Percentiles rank a stretch among this genome's conserved stretches.
Evolutionary conservation across 2,797 vertebrate genomes (phyloP).

Genomic region (Acanthurus tractus): DNA sequence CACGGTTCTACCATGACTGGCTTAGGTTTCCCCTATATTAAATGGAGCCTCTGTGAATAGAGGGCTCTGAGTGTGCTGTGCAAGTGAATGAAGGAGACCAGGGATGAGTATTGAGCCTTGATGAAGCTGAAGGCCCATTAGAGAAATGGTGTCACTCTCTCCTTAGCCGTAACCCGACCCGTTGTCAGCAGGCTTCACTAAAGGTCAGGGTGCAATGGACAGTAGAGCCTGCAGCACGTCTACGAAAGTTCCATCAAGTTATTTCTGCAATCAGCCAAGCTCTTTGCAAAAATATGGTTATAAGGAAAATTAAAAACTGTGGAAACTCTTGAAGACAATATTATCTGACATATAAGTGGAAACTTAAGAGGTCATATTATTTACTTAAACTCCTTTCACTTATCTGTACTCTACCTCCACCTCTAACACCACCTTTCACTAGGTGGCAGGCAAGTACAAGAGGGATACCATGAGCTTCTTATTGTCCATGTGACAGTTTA

Average conservation of each 20-base stretch:
- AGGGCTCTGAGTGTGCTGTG: slow-evolving; percentile 59
- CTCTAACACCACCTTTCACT: background rate
- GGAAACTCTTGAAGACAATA: background rate
- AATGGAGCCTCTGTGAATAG: slow-evolving; percentile 84
- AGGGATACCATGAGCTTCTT: slow-evolving; percentile 35
- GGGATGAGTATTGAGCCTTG: slow-evolving; percentile 74
- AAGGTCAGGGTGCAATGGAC: slow-evolving; percentile 78
- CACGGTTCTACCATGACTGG: slow-evolving; percentile 76
- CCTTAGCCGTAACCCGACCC: slow-evolving; percentile 82
- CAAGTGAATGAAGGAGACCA: slow-evolving; percentile 81
- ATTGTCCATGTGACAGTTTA: slow-evolving; percentile 37
- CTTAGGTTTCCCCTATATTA: slow-evolving; percentile 86
- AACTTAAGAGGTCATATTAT: background rate
- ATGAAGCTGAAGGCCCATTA: slow-evolving; percentile 78
- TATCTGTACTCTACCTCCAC: background rate
- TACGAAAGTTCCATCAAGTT: slow-evolving; percentile 25
- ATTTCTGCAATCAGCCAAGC: slow-evolving; percentile 34
- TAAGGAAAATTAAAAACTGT: background rate
- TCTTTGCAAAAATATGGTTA: background rate
- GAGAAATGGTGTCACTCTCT: slow-evolving; percentile 83
- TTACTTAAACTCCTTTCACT: no score
- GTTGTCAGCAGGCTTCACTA: slow-evolving; percentile 64
- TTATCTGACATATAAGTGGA: background rate
- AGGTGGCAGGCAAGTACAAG: slow-evolving; percentile 45
- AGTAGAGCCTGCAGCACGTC: slow-evolving; percentile 29